Base-by-base conservation (phyloP, 2,113 vertebrate species). In the Agapornis roseicollis region DNA sequence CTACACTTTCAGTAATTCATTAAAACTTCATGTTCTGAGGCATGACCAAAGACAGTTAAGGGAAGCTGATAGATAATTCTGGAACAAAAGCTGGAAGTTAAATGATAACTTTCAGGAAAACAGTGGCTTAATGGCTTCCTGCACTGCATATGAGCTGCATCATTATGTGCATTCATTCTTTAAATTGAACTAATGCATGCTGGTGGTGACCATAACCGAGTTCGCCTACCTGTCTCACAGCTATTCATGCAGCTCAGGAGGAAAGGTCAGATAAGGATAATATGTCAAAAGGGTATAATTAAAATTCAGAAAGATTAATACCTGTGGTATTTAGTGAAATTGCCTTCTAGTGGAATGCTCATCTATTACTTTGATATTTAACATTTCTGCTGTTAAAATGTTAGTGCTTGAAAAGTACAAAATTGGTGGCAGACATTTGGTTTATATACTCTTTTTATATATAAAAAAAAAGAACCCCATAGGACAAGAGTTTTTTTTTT, bases 271-370 rank as follows among this genome's bases (percentile, higher is more conserved):
- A 93, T 91, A 85, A 90, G 98, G 97, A 96, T 96, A 96, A 98
- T 96, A 96, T 97, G 97, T 98, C 98, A 98, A 98, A 98, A 97
- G 96, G 97, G 88, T 98, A 96, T 98, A 98, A 98, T 98, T 98
- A 98, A 98, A 97, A 98, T 97, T 98, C 97, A 97, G 97, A 97
- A 98, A 98, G 98, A 98, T 98, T 98, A 98, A 98, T 98, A 98
- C 97, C 89, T 92, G 97, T 98, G 98, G 96, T 98, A 98, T 98
- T 98, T 98, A 98, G 97, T 98, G 97, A 98, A 98, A 98, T 98
- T 98, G 97, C 97, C 97, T 98, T 98, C 97, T 97, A 98, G 96
- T 96, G 91, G 84, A 98, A 97, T 97, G 96, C 96, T 98, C 98
- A 98, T 98, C 98, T 98, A 97, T 98, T 98, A 98, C 97, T 98